Percentiles rank a stretch among this genome's conserved stretches.
phyloP scores from a whole-genome alignment of 2,797 vertebrate species.

The Coilia nasus region DNA sequence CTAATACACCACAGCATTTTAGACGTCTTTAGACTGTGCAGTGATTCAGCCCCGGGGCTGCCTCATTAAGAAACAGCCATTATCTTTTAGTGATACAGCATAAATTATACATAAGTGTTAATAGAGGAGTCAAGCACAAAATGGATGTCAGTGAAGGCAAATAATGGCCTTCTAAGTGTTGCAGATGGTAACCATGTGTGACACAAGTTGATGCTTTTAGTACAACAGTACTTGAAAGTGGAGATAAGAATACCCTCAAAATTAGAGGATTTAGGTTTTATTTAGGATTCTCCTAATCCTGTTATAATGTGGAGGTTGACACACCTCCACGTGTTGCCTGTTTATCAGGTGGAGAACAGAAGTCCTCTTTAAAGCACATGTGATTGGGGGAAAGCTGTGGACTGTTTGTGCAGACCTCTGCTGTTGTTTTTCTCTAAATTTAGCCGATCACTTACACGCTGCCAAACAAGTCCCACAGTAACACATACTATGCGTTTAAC shows the following conservation, averaged over 20 bases:
- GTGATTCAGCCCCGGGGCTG: neutral
- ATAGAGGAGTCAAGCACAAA: neutral
- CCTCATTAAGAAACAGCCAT: neutral
- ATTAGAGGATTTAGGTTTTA: too few species aligned
- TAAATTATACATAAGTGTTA: neutral
- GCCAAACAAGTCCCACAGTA: neutral
- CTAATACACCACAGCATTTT: neutral
- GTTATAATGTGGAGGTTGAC: too few species aligned
- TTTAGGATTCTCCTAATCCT: too few species aligned
- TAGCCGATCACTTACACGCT: neutral
- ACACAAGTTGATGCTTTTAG: too few species aligned
- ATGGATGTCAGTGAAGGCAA: neutral
- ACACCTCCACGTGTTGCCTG: too few species aligned
- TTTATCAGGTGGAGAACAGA: too few species aligned
- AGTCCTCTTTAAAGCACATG: too few species aligned
- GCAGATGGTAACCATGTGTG: too few species aligned
- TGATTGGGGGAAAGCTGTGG: neutral
- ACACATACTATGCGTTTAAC: neutral
- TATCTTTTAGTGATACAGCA: neutral
- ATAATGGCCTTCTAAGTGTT: neutral
- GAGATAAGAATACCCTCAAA: too few species aligned
- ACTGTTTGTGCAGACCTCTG: too few species aligned
- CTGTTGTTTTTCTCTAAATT: neutral
- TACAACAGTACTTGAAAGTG: too few species aligned
- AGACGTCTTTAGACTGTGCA: neutral